A percentile compares a stretch with the other conserved stretches of the same genome.
phyloP scores from a whole-genome alignment of 2,888 invertebrate species.

The Folsomia manolachei region DNA sequence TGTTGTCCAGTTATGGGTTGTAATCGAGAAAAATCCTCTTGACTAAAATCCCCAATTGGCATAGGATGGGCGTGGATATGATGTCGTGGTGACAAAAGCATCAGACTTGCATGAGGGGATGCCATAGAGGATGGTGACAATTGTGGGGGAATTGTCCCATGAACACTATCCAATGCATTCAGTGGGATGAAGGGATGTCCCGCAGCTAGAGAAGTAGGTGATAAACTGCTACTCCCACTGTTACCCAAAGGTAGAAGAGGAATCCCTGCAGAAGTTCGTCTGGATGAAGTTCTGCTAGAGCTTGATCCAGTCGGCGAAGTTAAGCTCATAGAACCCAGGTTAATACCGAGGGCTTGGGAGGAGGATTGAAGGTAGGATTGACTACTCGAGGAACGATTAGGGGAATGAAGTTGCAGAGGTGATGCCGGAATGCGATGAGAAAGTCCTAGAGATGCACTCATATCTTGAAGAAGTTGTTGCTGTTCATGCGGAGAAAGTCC shows the following conservation, averaged over 20 bases:
- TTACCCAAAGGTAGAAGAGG: background rate
- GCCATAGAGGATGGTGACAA: constrained; percentile 27
- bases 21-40: background rate
- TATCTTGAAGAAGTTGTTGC: background rate
- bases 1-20: background rate
- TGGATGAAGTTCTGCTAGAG: background rate
- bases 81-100: constrained; percentile 23
- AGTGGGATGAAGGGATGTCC: constrained; percentile 30
- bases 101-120: constrained; percentile 24
- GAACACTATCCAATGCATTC: constrained; percentile 28
- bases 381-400: background rate
- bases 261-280: background rate
- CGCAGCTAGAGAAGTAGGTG: constrained; percentile 30
- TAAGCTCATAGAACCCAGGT: constrained; percentile 10
- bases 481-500: background rate
- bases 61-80: background rate
- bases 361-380: background rate
- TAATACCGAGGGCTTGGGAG: constrained; percentile 5
- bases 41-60: background rate
- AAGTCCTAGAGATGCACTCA: background rate
- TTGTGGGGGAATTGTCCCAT: constrained; percentile 12
- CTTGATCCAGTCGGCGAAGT: background rate
- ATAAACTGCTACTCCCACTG: too few relatives aligned
- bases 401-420: background rate
- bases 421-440: background rate